Evolutionary conservation across 1,140 invertebrate genomes (phyloP).

Genomic region (Gryon sp.): DNA sequence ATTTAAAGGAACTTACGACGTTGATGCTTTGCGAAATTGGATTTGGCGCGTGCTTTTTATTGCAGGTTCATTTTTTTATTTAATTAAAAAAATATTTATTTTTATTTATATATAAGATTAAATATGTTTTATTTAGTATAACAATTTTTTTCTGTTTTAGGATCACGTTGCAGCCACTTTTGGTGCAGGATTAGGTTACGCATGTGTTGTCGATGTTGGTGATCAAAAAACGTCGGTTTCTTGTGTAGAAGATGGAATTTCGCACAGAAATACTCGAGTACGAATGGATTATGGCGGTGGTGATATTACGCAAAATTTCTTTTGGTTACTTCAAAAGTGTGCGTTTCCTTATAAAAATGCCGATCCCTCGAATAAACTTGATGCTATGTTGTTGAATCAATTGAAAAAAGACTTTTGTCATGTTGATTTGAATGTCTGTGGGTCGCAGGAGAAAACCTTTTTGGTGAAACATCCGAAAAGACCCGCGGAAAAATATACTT

Average conservation of each 20-base stretch:
- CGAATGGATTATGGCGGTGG: slow-evolving; percentile 93
- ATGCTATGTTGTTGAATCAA: slow-evolving; percentile 88
- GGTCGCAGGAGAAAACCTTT: slow-evolving; percentile 89
- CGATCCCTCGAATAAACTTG: slow-evolving; percentile 84
- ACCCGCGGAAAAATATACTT: slow-evolving; percentile 86
- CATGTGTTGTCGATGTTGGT: slow-evolving; percentile 97
- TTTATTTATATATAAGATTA: slow-evolving; percentile 49
- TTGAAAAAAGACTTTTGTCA: slow-evolving; percentile 95
- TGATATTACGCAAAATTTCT: slow-evolving; percentile 92
- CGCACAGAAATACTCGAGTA: slow-evolving; percentile 91
- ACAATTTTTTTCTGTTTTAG: slow-evolving; percentile 74
- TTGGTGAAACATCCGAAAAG: slow-evolving; percentile 86
- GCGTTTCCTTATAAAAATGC: slow-evolving; percentile 93
- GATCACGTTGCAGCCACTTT: slow-evolving; percentile 96
- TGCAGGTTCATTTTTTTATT: slow-evolving; percentile 82
- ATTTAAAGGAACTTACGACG: slow-evolving; percentile 91
- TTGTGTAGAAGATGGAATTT: slow-evolving; percentile 97
- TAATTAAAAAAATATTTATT: slow-evolving; percentile 33
- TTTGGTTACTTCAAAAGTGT: slow-evolving; percentile 92
- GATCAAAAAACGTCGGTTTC: slow-evolving; percentile 97
- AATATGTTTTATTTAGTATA: slow-evolving; percentile 7
- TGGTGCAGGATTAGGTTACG: slow-evolving; percentile 93
- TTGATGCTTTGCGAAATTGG: slow-evolving; percentile 90
- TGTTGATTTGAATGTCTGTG: slow-evolving; percentile 92
- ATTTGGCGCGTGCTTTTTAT: slow-evolving; percentile 93